Percentiles rank a stretch among this genome's conserved stretches.
These are phyloP conservation scores for Hirtodrosophila confusa DNA, from an alignment of 2,888 invertebrate genomes.

Conservation along the genomic window DNA sequence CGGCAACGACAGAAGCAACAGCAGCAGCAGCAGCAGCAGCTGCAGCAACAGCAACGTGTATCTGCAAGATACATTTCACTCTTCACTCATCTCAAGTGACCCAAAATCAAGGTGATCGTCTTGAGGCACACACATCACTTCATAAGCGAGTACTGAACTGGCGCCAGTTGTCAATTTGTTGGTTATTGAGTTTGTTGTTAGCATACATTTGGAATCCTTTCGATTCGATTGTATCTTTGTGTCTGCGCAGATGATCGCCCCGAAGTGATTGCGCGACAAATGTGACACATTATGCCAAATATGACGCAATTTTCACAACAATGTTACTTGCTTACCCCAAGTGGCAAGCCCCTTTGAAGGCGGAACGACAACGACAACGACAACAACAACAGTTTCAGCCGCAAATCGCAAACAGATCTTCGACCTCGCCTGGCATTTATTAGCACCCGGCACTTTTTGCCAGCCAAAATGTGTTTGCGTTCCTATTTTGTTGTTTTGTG, in stretches of 20 bases:
- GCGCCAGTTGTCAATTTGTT: constrained; percentile 34
- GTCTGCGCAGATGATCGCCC: constrained; percentile 26
- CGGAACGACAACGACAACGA: background rate
- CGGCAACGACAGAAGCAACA: background rate
- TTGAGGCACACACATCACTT: constrained; percentile 1
- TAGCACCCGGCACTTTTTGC: constrained; percentile 11
- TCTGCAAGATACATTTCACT: constrained; percentile 20
- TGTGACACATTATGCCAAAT: constrained; percentile 61
- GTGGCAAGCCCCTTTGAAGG: constrained; percentile 23
- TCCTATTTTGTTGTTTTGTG: background rate
- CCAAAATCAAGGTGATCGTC: constrained; percentile 33
- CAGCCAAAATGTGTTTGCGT: constrained; percentile 6
- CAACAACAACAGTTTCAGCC: constrained; percentile 12
- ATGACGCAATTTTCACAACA: constrained; percentile 66
- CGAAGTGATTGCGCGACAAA: constrained; percentile 42
- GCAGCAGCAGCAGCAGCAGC: background rate
- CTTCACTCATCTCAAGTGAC: constrained; percentile 30
- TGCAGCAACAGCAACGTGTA: background rate
- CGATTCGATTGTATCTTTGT: background rate
- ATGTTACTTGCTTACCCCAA: constrained; percentile 35
- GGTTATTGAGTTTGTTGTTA: background rate
- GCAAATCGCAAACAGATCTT: constrained; percentile 5
- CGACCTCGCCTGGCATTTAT: constrained; percentile 12
- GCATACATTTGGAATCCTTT: constrained; percentile 12
- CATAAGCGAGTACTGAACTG: constrained; percentile 15